A percentile compares a stretch with the other conserved stretches of the same genome.
phyloP scores from a whole-genome alignment of 2,113 vertebrate genomes.

The Lepisosteus oculatus region DNA sequence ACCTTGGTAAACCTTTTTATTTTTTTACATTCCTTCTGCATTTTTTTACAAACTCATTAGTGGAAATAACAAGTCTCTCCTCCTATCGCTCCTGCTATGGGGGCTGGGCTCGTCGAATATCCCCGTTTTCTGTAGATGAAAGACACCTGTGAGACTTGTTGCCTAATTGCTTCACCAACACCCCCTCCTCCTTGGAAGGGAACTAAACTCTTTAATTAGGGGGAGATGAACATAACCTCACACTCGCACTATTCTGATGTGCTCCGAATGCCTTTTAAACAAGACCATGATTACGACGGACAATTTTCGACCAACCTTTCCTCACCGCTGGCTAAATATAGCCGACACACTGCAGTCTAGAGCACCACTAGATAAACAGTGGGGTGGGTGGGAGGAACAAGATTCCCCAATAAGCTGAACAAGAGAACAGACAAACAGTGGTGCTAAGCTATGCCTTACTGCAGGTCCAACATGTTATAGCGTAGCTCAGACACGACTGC shows the following conservation, averaged over 20 bases:
- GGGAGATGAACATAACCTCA: neutral
- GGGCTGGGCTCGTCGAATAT: neutral
- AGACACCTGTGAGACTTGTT: slow-evolving; percentile 5
- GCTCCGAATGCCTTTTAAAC: neutral
- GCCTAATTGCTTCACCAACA: slow-evolving; percentile 5
- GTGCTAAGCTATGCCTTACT: too few relatives aligned
- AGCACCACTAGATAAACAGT: neutral
- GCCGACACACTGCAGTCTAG: neutral
- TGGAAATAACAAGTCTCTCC: neutral
- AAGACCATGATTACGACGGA: neutral
- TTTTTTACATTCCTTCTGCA: neutral
- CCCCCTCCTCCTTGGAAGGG: neutral
- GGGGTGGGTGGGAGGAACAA: neutral
- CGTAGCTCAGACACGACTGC: too few relatives aligned
- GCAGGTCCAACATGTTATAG: too few relatives aligned
- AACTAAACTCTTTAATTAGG: slow-evolving; percentile 7
- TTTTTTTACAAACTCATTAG: neutral
- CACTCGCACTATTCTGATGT: slow-evolving; percentile 5
- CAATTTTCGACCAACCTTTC: neutral
- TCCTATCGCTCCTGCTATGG: neutral
- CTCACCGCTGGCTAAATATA: slow-evolving; percentile 3
- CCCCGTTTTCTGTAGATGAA: neutral
- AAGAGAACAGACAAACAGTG: too few relatives aligned
- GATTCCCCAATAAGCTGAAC: too few relatives aligned
- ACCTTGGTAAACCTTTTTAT: neutral